Evolutionary conservation across 2,888 invertebrate genomes (phyloP), one percentile per base, ranked within the genome.

Genomic region (Thera britannica): DNA sequence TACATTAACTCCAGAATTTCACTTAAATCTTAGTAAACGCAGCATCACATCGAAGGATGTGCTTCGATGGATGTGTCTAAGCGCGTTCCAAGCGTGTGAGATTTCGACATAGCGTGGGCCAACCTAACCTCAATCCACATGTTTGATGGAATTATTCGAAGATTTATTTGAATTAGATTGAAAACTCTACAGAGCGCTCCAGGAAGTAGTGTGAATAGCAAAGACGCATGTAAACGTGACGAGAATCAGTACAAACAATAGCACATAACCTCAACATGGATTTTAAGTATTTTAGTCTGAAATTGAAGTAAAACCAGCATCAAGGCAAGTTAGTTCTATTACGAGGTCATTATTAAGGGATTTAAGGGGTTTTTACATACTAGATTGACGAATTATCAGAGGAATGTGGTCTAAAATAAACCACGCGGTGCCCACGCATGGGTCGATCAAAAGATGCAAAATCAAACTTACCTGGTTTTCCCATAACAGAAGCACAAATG

Each of bases 381-480:
- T 56, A 36, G 34, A 48, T 9, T 36, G 11, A 34, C 8, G 60
- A 48, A 34, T 41, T 72, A 36, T 57, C 70, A 67, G 69, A 62
- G 57, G 57, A 72, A 65, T 54, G 46, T 12, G 55, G 12, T 2
- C 11, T 0, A 0, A 67, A 65, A 68, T 54, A 65, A 65, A 69
- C 79, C 85, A 88, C 76, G 86, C 82, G 87, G 86, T 70, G 36
- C 65, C 69, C 75, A 76, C 72, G 75, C 76, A 64, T 60, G 48
- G 23, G 1, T 51, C 38, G 58, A 59, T 23, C 49, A 38, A 64
- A 38, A 54, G 23, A 6, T 41, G 56, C 34, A 59, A 2, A 71
- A 55, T 38, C 68, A 36, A 71, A 81, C 91, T 87, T 75, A 93
- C 92, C 92, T 77, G 93, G 93, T 81, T 88, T 92, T 41, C 92